Evolutionary conservation across 2,888 invertebrate genomes (phyloP), one percentile per base, ranked within the genome.

Genomic region (Phyllotreta cruciferae): DNA sequence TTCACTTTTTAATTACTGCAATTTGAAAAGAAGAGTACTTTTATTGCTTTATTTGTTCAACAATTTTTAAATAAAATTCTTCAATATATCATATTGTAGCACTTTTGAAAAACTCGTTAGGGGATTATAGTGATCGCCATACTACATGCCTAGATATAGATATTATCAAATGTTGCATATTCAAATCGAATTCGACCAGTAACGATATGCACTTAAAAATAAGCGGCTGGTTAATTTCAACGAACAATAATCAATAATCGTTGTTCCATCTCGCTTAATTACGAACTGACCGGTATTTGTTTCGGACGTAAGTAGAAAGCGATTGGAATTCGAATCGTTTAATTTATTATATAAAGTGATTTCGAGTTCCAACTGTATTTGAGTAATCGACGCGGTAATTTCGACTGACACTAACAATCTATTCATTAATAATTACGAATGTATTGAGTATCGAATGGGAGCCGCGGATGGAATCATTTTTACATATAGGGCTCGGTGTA

Each of bases 391-490:
- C 58, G 53, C 52, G 58, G 62, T 63, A 67, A 65, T 66, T 67
- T 62, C 63, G 66, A 62, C 64, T 66, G 66, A 66, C 64, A 62
- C 64, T 66, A 68, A 64, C 66, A 54, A 68, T 64, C 66, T 66
- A 68, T 66, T 68, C 66, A 66, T 57, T 64, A 68, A 68, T 66
- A 66, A 68, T 68, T 68, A 64, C 66, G 54, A 56, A 68, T 64
- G 63, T 56, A 65, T 67, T 66, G 64, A 66, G 65, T 66, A 66
- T 62, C 56, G 44, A 67, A 57, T 50, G 1, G 54, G 39, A 47
- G 44, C 60, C 45, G 44, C 47, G 58, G 60, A 66, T 55, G 63
- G 62, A 55, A 65, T 65, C 57, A 49, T 67, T 60, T 56, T 65
- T 58, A 24, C 24, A 57, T 24, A 35, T 60, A 44, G 47, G 45